Percentiles rank a stretch among this genome's conserved stretches.
Evolutionary conservation across 2,113 vertebrate species (phyloP).

Genomic region (Furnarius figulus): DNA sequence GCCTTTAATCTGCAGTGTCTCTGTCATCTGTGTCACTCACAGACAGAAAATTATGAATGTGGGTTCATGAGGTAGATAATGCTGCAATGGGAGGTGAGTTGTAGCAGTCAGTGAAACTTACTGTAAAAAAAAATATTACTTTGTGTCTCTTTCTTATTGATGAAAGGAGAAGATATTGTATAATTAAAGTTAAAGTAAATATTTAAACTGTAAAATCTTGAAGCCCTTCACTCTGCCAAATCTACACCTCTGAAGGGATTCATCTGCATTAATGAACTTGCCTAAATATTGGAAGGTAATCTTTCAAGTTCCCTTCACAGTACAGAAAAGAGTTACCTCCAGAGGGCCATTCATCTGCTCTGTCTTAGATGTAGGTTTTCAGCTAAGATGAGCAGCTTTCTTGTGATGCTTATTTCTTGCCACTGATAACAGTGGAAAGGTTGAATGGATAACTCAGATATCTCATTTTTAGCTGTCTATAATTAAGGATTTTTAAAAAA

Average conservation of each 20-base stretch:
- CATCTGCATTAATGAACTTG: not conserved
- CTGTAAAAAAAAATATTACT: not conserved
- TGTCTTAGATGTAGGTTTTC: not conserved
- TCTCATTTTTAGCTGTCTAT: not conserved
- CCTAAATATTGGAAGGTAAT: not conserved
- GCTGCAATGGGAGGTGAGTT: not conserved
- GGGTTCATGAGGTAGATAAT: not conserved
- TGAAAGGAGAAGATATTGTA: not conserved
- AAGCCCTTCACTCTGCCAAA: not conserved
- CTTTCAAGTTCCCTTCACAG: not conserved
- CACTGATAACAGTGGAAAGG: not conserved
- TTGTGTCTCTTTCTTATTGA: not conserved
- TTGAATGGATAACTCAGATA: not conserved
- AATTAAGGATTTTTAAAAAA: not conserved
- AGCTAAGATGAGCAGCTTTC: not conserved
- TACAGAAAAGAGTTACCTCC: not conserved
- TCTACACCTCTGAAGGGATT: not conserved
- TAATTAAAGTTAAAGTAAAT: not conserved
- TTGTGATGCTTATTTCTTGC: not conserved
- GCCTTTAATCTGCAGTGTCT: slow-evolving; percentile 18
- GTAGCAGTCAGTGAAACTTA: not conserved
- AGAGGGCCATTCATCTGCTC: not conserved
- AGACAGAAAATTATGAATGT: not conserved
- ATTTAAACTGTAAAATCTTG: not conserved
- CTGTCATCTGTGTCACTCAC: not conserved